Percentiles rank a stretch among this genome's conserved stretches.
These are phyloP conservation scores for Anisognathus igniventris DNA, from an alignment of 2,797 vertebrate genomes.

Conservation along the genomic window DNA sequence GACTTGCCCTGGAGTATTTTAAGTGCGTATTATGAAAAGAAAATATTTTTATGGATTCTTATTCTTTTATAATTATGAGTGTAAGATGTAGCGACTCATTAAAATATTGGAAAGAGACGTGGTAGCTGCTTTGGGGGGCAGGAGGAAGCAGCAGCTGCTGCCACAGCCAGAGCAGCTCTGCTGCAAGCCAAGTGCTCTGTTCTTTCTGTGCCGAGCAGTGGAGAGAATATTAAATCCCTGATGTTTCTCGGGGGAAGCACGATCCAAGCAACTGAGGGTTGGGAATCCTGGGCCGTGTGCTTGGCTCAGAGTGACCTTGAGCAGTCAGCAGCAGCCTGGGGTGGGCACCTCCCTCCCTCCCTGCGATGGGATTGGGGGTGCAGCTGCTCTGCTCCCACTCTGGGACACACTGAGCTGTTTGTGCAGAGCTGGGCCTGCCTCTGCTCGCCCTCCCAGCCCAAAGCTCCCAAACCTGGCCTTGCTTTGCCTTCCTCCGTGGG, in stretches of 20 bases:
- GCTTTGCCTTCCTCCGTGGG: neutral
- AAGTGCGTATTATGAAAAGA: conserved; percentile 89
- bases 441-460: neutral
- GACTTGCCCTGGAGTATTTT: conserved; percentile 81
- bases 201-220: neutral
- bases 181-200: neutral
- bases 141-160: neutral
- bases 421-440: neutral
- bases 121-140: neutral
- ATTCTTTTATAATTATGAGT: conserved; percentile 87
- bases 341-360: neutral
- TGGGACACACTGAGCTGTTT: neutral
- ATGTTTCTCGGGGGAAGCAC: neutral
- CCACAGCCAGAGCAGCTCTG: neutral
- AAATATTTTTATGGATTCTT: conserved; percentile 95
- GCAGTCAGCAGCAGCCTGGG: neutral
- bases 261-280: neutral
- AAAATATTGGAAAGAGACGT: conserved; percentile 73
- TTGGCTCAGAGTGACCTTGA: neutral
- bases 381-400: neutral
- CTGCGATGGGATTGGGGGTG: accelerated
- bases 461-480: neutral
- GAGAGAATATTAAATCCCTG: conserved; percentile 7
- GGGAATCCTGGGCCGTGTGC: neutral
- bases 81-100: conserved; percentile 82